A percentile compares a stretch with the other conserved stretches of the same genome.
Conservation (phyloP, 2,113 vertebrate genomes). For the Nematolebias whitei region DNA sequence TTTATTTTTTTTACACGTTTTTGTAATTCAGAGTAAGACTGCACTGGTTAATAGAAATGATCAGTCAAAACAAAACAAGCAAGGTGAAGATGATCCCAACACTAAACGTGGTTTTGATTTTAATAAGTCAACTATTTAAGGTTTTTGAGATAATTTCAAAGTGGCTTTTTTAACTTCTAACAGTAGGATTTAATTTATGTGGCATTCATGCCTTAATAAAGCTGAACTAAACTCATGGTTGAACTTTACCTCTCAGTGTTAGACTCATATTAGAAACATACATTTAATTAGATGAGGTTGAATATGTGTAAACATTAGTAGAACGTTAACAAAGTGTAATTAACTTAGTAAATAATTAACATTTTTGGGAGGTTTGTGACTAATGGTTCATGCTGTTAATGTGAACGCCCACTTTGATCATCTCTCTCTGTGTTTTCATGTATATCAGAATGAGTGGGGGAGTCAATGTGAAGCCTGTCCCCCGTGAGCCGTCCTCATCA, state of each 20-base stretch:
- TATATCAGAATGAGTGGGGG: constrained; percentile 75
- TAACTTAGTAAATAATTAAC: constrained; percentile 11
- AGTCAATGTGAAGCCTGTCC: constrained; percentile 71
- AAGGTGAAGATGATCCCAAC: too few relatives aligned
- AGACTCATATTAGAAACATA: constrained; percentile 7
- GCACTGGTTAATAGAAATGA: too few relatives aligned
- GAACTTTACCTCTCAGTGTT: constrained; percentile 32
- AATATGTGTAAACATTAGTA: neutral
- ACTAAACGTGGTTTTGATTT: too few relatives aligned
- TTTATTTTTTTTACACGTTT: neutral
- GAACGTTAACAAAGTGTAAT: constrained; percentile 20
- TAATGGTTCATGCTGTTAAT: constrained; percentile 1
- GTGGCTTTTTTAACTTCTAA: too few relatives aligned
- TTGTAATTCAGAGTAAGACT: neutral
- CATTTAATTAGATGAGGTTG: neutral
- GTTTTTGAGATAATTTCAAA: too few relatives aligned
- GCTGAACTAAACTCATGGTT: constrained; percentile 59
- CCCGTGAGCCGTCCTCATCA: constrained; percentile 60
- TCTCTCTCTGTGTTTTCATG: constrained; percentile 27
- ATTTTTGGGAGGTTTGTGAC: neutral
- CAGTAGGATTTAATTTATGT: too few relatives aligned
- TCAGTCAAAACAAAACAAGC: too few relatives aligned
- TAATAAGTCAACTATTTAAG: too few relatives aligned
- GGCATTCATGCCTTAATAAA: too few relatives aligned
- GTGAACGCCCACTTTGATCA: neutral